Evolutionary conservation across 2,797 vertebrate species (phyloP), one percentile per base, ranked within the genome.

Genomic region (Leptodactylus fallax): DNA sequence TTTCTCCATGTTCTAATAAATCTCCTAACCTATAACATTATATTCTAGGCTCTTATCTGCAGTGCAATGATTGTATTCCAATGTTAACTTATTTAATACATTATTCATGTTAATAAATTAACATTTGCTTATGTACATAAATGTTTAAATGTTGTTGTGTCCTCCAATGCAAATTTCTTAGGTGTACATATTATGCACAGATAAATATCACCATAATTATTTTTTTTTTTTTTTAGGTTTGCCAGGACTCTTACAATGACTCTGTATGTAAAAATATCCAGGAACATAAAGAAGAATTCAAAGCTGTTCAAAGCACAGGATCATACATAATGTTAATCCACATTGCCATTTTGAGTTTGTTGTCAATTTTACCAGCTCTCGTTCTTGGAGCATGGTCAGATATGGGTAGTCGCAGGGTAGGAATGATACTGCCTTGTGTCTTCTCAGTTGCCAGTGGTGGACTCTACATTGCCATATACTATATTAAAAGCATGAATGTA

Each of bases 331-430:
- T 94, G 23, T 87, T 94, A 21, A 71, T 92, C 53, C 93, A 89
- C 86, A 90, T 81, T 23, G 83, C 58, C 58, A 90, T 91, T 11
- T 86, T 89, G 56, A 92, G 92, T 72, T 36, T 92, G 16, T 56
- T 93, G 58, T 93, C 93, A 78, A 84, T 94, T 36, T 90, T 90
- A 3, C 91, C 92, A 1, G 92, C 93, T 19, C 84, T 94, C 17
- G 55, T 93, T 16, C 90, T 94, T 87, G 93, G 94, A 51, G 92
- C 93, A 49, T 93, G 93, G 93, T 94, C 94, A 0, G 94, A 94
- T 89, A 82, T 63, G 9, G 89, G 77, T 7, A 91, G 91, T 11
- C 90, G 88, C 14, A 90, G 82, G 56, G 67, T 87, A 45, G 90
- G 93, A 47, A 92, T 94, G 91, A 71, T 91, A 8, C 79, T 94